Evolutionary conservation across 1,140 invertebrate genomes (phyloP), one percentile per base, ranked within the genome.

Genomic region (Marisa cornuarietis): DNA sequence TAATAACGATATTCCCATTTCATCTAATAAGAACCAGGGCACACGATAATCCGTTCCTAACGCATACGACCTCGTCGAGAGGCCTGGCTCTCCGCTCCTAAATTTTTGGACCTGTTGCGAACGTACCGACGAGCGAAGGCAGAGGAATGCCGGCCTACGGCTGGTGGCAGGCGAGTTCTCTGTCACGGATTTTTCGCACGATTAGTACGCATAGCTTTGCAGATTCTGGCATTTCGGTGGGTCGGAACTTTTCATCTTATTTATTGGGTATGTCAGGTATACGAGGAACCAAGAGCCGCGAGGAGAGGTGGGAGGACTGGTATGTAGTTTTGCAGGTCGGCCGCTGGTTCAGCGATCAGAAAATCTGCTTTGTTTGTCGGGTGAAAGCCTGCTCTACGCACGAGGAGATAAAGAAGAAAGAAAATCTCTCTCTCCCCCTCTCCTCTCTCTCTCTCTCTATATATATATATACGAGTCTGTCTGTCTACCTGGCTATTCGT

Each of bases 261-360:
- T 73, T 73, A 73, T 73, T 73, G 71, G n/a, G 49, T 73, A 73
- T 73, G 71, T 73, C 71, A 73, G 71, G 71, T n/a, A 73, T 22
- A 52, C 20, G 71, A 52, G 49, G 71, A 51, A 31, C n/a, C 71
- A 24, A 73, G 49, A 73, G 71, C 71, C 71, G 49, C 24, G 31
- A 42, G 71, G 71, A 42, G 11, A 9, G 7, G 71, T 11, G 71
- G 71, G 24, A 31, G 11, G 26, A 42, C 31, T 68, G 65, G 13
- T 68, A 22, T 31, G 22, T n/a, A n/a, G 65, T 13, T 24, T 24
- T 13, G 65, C 65, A n/a, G 3, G 62, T 63, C 22, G 65, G 26
- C 65, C 13, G 22, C 26, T 68, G 65, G 65, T 58, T 11, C 11
- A 58, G 54, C 4, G 54, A 58, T 58, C 54, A 14, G 54, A 58